A percentile compares a stretch with the other conserved stretches of the same genome.
Evolutionary conservation across 2,797 vertebrate genomes (phyloP).

Genomic region (Synaphobranchus kaupii): DNA sequence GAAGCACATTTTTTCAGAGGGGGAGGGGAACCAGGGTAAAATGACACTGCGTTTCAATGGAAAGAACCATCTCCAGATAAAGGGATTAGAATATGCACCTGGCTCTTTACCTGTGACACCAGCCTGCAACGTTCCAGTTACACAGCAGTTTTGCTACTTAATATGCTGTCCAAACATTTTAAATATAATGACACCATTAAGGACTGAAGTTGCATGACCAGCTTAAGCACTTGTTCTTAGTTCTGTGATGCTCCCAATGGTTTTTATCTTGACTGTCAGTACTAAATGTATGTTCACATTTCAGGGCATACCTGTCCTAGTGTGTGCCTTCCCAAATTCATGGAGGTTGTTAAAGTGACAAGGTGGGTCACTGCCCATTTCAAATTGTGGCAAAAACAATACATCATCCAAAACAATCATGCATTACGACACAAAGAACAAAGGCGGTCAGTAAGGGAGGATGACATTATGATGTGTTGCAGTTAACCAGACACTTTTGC

Average conservation of each 20-base stretch:
- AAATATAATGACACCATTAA: no score
- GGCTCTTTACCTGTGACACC: no score
- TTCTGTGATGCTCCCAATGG: neutral
- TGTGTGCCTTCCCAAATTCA: neutral
- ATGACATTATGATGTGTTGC: neutral
- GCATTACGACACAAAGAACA: neutral
- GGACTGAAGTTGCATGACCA: no score
- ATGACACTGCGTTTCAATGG: constrained; percentile 58
- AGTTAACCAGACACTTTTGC: neutral
- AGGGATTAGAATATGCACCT: constrained; percentile 9
- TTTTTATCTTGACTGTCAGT: neutral
- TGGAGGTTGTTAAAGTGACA: neutral
- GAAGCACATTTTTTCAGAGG: neutral
- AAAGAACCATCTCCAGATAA: constrained; percentile 48
- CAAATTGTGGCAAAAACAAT: neutral
- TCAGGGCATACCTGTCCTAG: neutral
- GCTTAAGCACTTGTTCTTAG: neutral
- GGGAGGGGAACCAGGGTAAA: constrained; percentile 34
- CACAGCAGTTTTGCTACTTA: no score
- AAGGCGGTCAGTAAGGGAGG: neutral
- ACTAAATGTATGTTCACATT: neutral
- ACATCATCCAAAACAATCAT: neutral
- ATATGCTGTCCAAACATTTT: no score
- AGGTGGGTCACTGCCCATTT: neutral
- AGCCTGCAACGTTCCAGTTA: no score